phyloP scores from a whole-genome alignment of 2,113 vertebrate species.

The Circaetus cinerascens region DNA sequence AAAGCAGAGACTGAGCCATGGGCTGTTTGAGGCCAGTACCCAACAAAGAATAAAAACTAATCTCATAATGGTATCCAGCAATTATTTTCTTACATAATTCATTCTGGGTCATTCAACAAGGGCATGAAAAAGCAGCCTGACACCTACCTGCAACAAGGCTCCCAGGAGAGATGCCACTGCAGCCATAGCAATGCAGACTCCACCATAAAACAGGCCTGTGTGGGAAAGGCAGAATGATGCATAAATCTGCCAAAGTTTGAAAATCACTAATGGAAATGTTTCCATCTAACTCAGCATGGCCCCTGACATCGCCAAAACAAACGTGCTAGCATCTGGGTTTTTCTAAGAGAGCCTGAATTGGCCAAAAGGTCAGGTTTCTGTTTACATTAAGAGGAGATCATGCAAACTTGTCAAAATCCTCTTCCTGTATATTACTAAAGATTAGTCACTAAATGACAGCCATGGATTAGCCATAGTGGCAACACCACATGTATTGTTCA shows the following conservation, averaged over 20 bases:
- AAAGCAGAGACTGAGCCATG: neutral
- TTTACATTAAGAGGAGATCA: neutral
- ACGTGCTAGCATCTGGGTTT: neutral
- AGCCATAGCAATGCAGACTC: conserved; percentile 92
- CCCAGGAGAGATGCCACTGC: conserved; percentile 89
- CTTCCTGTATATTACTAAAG: neutral
- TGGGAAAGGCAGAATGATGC: neutral
- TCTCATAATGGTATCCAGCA: neutral
- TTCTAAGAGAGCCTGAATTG: neutral
- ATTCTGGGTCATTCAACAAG: neutral
- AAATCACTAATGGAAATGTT: neutral
- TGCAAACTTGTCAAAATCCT: neutral
- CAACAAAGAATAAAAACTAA: neutral
- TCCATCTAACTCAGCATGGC: neutral
- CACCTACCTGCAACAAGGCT: conserved; percentile 86
- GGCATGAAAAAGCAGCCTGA: neutral
- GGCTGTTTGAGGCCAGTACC: neutral
- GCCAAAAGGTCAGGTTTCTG: neutral
- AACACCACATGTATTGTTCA: neutral
- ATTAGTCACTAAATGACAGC: neutral
- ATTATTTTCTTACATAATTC: neutral
- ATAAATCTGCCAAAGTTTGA: neutral
- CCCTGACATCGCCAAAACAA: neutral
- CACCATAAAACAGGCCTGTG: conserved; percentile 88
- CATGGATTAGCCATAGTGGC: neutral